Base-by-base conservation (phyloP, 2,888 invertebrate genomes). In the Rugalucina vietnamica region DNA sequence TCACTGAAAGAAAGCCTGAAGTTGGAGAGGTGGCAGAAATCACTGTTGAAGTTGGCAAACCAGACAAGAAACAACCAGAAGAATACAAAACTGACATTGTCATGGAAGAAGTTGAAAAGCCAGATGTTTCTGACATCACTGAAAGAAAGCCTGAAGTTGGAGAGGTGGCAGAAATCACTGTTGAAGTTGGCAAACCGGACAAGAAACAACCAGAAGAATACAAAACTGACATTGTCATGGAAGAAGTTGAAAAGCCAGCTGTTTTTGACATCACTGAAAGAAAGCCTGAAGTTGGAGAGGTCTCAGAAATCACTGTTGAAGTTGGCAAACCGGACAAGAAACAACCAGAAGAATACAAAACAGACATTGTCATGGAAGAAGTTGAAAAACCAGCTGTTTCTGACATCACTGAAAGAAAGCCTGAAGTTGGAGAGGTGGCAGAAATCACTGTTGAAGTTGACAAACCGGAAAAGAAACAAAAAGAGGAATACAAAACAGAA, bases 401-500 rank as follows among this genome's bases (percentile, higher is more conserved):
- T 14, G 36, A 50, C 10, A 34, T 71, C 21, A 5, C 36, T 34
- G 73, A 77, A 78, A 32, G 18, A 36, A 32, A 60, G 50, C 39
- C 71, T 39, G 85, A 89, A 54, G 79, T 74, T 12, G 73, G 72
- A 32, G 39, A 73, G 32, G 29, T 82, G 39, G 75, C 77, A 43
- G 89, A 90, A 79, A 82, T 85, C 49, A 29, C 32, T 21, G 34
- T 79, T 18, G 84, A 84, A 29, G 32, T 81, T 27, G 82, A n/a
- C n/a, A 78, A 82, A 65, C 69, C 86, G 54, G 79, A 70, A 27
- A 65, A 79, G 37, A 49, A 80, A 79, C 29, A 85, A 34, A 74
- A 79, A 14, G 83, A 87, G 29, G 88, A 75, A 81, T 57, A 57
- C n/a, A 76, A 90, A 78, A 79, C 87, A 36, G 86, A 85, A 12